Base-by-base conservation (phyloP, 2,888 invertebrate species). In the Tromatobia lineatoria region DNA sequence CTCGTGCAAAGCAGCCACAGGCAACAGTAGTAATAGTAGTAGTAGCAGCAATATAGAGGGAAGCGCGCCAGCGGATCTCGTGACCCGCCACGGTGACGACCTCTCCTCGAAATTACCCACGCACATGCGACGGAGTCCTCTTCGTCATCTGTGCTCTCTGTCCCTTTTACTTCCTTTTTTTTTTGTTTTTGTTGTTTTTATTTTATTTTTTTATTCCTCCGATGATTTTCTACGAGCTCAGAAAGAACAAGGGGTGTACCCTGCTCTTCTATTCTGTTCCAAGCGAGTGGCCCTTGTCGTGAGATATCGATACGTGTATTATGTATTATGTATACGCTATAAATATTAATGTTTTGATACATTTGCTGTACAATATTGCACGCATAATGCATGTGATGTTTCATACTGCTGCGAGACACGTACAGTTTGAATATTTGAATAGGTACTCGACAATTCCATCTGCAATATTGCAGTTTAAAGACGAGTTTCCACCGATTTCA, bases 51-150 rank as follows among this genome's bases (percentile, higher is more conserved):
- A 29, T 4, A 29, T 29, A 29, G 59, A 34, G 66, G 23, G 52
- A 57, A 71, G 29, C 67, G 20, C 25, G 66, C 34, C 38, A 73
- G 23, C 61, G 73, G 25, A 69, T 77, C 75, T 73, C 69, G 77
- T 80, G 83, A 83, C 80, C 67, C 66, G 73, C 64, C 74, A 59
- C 64, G 29, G 47, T 25, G 79, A 80, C 80, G 67, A 74, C 73
- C 61, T 73, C 73, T 66, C 71, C 67, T 29, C 69, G 59, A 76
- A 69, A 74, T 77, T 83, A 57, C 69, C 42, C 25, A 73, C 66
- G 52, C 73, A 69, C 76, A 80, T 80, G 80, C 66, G 66, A 80
- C 42, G 47, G 47, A 52, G 18, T 45, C 64, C 11, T 20, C 57
- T 47, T 54, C 47, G 18, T 20, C 13, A 54, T 45, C 50, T 61